Base-by-base conservation (phyloP, 2,113 vertebrate species). In the Haemorhous mexicanus region DNA sequence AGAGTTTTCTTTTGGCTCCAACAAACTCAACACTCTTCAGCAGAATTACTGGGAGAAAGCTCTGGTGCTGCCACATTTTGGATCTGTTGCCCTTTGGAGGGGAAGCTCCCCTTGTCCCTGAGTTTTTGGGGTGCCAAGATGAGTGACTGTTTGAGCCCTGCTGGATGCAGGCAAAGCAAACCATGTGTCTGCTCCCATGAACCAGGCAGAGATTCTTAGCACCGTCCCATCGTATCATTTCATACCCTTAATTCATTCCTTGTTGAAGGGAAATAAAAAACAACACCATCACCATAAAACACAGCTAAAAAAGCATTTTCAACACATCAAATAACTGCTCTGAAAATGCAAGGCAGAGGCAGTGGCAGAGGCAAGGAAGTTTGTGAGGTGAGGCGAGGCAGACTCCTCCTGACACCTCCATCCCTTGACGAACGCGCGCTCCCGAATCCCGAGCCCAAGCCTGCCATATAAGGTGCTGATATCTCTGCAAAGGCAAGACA, bases 401-500 rank as follows among this genome's bases (percentile, higher is more conserved):
- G 33, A 4, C 74, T 87, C 59, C 62, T 92, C 95, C 87, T 19
- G 91, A 95, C 95, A 96, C 91, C 92, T 95, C 79, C 89, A 76
- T 41, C 55, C 70, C 61, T 2, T 46, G 67, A 66, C 8, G 33
- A 93, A 69, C 7, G 4, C 6, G 4, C 83, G 7, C 2, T 85
- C 53, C 89, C 63, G 2, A 37, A 49, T 90, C 88, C 89, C 52
- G 20, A 67, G 50, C 84, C 64, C 70, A 5, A 83, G 87, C 76
- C 82, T 89, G 68, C 95, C 96, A 89, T 93, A 95, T 92, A 96
- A 92, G 94, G 92, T 85, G 81, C 76, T 89, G 90, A 8, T 70
- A 85, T 52, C 89, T 50, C 90, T 94, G 87, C 96, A 81, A 84
- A 94, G 72, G 87, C 95, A 93, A 90, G 94, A 49, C 35, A 32